Evolutionary conservation across 2,888 invertebrate genomes (phyloP), one percentile per base, ranked within the genome.

Genomic region (Lepidonotus clava): DNA sequence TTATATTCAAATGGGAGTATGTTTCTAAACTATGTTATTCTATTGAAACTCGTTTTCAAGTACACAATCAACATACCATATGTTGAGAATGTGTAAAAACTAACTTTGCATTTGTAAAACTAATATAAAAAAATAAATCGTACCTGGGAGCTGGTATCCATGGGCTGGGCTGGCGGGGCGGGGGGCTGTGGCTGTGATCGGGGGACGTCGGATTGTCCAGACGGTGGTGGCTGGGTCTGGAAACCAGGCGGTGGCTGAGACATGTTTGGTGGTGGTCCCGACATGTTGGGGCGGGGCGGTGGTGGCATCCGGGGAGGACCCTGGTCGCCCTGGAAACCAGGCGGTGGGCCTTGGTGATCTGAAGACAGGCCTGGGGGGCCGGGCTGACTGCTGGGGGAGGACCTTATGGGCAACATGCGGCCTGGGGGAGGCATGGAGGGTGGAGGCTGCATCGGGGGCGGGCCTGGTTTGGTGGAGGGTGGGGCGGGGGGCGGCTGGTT

Each of bases 281-380:
- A 53, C 53, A 56, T 53, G 24, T 83, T 56, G 21, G 85, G 41
- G 1, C 14, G 41, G 1, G 4, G 34, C 4, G 66, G 67, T 32
- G 41, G 85, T 5, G 71, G 14, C n/a, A n/a, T 24, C 0, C n/a
- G 2, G 1, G 5, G 84, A 0, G 8, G 36, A 6, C 21, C 21
- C 32, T 8, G 46, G 4, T 83, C 83, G 0, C 6, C 5, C 34
- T 53, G 83, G 36, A n/a, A 61, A 5, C 77, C 61, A 28, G 84
- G 71, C 14, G 86, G 86, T 46, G 51, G 53, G 0, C 67, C 51
- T 36, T 21, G 53, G 14, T 66, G 86, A 14, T 83, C 76, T n/a
- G 36, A 41, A 8, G 77, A 71, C 51, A 53, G n/a, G 67, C 41
- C 66, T 38, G 71, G 85, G 18, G 86, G 86, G n/a, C 87, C 86